Conservation (phyloP, 1,140 invertebrate genomes). For the Drosophila teissieri region DNA sequence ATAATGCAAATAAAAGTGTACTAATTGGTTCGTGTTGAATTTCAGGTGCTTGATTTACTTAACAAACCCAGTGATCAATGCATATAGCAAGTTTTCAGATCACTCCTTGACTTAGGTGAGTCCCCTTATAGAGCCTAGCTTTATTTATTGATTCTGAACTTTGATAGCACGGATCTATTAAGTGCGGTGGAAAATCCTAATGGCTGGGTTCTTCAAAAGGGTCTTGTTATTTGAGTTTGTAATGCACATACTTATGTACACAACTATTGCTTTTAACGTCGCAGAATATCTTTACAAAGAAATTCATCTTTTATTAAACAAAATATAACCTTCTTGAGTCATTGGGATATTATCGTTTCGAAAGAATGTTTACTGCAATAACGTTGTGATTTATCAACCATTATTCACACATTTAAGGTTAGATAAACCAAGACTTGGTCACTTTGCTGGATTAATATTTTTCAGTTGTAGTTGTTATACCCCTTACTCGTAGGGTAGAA, state of each 20-base stretch:
- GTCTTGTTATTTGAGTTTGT: conserved; percentile 10
- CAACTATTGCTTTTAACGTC: neutral
- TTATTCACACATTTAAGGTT: neutral
- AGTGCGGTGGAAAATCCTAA: conserved; percentile 25
- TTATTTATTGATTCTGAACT: conserved; percentile 9
- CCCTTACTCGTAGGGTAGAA: no score
- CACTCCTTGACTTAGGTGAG: conserved; percentile 43
- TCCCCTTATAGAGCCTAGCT: conserved; percentile 13
- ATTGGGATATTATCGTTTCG: neutral
- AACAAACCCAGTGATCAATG: conserved; percentile 37
- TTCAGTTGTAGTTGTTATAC: no score
- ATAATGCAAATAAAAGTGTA: conserved; percentile 12
- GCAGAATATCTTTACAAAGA: neutral
- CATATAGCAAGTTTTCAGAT: conserved; percentile 36
- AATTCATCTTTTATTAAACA: no score
- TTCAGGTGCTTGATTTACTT: conserved; percentile 25
- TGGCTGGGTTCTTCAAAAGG: conserved; percentile 2
- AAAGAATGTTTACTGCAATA: neutral
- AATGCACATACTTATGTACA: neutral
- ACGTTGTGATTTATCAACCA: neutral
- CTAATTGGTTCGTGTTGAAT: conserved; percentile 28
- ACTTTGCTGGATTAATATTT: neutral
- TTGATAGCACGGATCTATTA: conserved; percentile 9
- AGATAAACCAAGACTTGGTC: neutral
- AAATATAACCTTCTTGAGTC: neutral